Conservation (phyloP, 2,113 vertebrate genomes). For the Myrmecophaga tridactyla region DNA sequence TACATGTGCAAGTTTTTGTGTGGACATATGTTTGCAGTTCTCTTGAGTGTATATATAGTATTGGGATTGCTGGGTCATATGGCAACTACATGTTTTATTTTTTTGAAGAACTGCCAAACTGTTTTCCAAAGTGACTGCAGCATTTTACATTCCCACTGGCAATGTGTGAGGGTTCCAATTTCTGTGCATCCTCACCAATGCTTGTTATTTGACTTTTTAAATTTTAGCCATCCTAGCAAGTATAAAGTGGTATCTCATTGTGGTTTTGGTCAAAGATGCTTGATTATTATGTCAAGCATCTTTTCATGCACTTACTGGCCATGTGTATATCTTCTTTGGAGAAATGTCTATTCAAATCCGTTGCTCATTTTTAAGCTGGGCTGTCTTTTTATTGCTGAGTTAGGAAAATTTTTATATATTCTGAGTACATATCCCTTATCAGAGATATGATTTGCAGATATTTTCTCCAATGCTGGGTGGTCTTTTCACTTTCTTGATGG, state of each 20-base stretch:
- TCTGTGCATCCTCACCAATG: neutral
- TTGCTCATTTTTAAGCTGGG: neutral
- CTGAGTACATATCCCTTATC: neutral
- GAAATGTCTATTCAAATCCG: slow-evolving; percentile 30
- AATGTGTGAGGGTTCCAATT: neutral
- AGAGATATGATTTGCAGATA: neutral
- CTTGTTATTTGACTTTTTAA: neutral
- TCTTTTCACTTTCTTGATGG: neutral
- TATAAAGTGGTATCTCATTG: neutral
- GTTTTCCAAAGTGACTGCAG: neutral
- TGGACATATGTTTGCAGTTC: neutral
- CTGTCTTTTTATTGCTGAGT: slow-evolving; percentile 31
- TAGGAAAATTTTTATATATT: neutral
- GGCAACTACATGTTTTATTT: neutral
- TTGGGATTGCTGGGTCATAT: neutral
- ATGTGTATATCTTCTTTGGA: neutral
- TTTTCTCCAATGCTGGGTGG: neutral
- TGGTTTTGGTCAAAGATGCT: slow-evolving; percentile 42
- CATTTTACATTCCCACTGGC: neutral
- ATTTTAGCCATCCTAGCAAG: neutral
- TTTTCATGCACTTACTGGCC: slow-evolving; percentile 12
- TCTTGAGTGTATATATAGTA: neutral
- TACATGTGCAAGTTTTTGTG: neutral
- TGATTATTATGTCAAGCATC: neutral
- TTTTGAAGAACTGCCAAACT: neutral